Base-by-base conservation (phyloP, 2,113 vertebrate genomes). In the Empidonax traillii region DNA sequence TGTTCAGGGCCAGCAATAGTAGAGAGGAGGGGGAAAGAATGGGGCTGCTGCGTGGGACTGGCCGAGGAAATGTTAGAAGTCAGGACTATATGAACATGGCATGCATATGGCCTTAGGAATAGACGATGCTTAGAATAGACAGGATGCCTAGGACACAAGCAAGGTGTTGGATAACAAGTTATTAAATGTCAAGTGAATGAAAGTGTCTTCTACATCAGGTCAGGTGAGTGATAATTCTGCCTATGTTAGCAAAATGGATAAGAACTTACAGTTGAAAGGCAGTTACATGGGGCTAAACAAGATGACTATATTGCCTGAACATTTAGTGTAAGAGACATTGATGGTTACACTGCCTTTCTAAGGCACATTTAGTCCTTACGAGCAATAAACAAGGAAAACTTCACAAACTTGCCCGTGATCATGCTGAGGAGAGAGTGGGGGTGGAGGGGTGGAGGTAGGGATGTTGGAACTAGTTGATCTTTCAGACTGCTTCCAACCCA, bases 151-250 rank as follows among this genome's bases (percentile, higher is more conserved):
- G 85, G 79, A 92, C 79, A 88, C 63, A 80, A 80, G 30, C 55
- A 95, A 96, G 39, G 78, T 91, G 73, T 82, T 94, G 79, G 69
- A 61, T 89, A 95, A 52, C 69, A 80, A 69, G 55, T 69, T 80
- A 90, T 35, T 86, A 80, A 94, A 92, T 94, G 52, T 84, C 94
- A 95, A 80, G 68, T 66, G 79, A 88, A 76, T 82, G 24, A 44
- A 95, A 87, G 8, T 55, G 47, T 88, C 35, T 58, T 87, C 47
- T 90, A 27, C 43, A 15, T 7, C 1, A 3, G 20, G 53, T 63
- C 59, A 86, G 88, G 35, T 81, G 90, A 90, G 35, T 20, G 27
- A 37, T 90, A 39, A 84, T 93, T 93, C 80, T 90, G 16, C 6
- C 46, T 67, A 12, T 74, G 71, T 93, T 72, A 83, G 53, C 79